Evolutionary conservation across 2,113 vertebrate species (phyloP), one percentile per base, ranked within the genome.

Genomic region (Xiphophorus maculatus): DNA sequence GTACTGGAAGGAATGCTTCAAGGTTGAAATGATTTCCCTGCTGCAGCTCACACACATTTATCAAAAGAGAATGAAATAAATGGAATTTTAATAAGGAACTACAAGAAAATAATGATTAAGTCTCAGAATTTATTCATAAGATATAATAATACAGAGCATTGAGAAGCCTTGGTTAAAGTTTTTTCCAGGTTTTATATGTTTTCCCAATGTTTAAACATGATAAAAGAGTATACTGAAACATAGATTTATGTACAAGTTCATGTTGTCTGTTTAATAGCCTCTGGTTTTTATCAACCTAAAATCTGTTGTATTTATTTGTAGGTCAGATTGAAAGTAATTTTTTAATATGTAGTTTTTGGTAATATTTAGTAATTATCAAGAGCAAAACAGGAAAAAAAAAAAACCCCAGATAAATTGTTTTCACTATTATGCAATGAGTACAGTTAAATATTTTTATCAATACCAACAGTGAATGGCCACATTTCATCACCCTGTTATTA

Each of bases 11-110:
- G 15, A 62, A 42, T 1, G 27, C 12, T 40, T 81, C 78, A 84
- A 81, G 75, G 74, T 63, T 63, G 42, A 27, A 79, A 32, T 28
- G 27, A 76, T 60, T 71, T 33, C 17, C 7, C 25, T 71, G 33
- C 29, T n/a, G 30, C 37, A 5, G 65, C 4, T 69, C 2, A 60
- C 66, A 51, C 3, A 11, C 1, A 7, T 1, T 4, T 9, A 7
- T 19, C 61, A 70, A 25, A 29, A 35, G 4, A 9, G 40, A 75
- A 62, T 61, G 1, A n/a, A 68, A 9, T 37, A 37, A 69, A 72
- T 68, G 19, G 69, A 71, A 66, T 69, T 69, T 69, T 48, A 19
- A 74, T 35, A 17, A 1, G 54, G 22, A 66, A 64, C 54, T 19
- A 25, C 1, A 32, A 61, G 17, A 32, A 74, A 83, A 33, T 1